Conservation (phyloP, 2,888 invertebrate species). For the Lottia scabra region DNA sequence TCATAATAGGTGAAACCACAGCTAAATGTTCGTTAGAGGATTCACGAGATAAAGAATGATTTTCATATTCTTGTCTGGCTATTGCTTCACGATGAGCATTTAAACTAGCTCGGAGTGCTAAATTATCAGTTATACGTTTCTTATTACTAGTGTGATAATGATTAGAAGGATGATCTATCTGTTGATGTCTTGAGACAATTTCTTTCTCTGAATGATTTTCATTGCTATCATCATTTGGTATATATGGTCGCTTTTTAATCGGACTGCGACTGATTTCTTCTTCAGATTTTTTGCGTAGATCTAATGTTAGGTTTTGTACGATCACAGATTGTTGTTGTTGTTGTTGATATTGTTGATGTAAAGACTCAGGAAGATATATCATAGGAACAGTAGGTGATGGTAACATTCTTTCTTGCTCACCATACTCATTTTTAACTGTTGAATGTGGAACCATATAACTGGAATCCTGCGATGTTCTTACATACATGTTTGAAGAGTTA, state of each 20-base stretch:
- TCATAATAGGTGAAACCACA: constrained; percentile 23
- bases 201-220: constrained; percentile 16
- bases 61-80: constrained; percentile 9
- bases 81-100: constrained; percentile 11
- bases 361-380: neutral
- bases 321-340: constrained; percentile 49
- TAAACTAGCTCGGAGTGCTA: constrained; percentile 12
- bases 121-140: neutral
- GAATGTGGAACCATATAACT: constrained; percentile 8
- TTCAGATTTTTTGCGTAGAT: constrained; percentile 55
- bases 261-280: constrained; percentile 62
- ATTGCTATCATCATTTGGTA: constrained; percentile 37
- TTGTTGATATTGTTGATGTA: constrained; percentile 17
- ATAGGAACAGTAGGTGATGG: neutral
- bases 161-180: constrained; percentile 6
- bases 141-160: neutral
- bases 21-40: constrained; percentile 25
- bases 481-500: neutral
- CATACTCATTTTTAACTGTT: neutral
- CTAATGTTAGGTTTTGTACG: constrained; percentile 55
- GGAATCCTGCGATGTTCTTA: neutral
- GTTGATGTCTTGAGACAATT: constrained; percentile 14
- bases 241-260: constrained; percentile 65
- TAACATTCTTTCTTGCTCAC: neutral
- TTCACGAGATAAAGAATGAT: constrained; percentile 13